These are phyloP conservation scores for Callocephalon fimbriatum DNA, from an alignment of 2,113 vertebrate species.

Conservation along the genomic window DNA sequence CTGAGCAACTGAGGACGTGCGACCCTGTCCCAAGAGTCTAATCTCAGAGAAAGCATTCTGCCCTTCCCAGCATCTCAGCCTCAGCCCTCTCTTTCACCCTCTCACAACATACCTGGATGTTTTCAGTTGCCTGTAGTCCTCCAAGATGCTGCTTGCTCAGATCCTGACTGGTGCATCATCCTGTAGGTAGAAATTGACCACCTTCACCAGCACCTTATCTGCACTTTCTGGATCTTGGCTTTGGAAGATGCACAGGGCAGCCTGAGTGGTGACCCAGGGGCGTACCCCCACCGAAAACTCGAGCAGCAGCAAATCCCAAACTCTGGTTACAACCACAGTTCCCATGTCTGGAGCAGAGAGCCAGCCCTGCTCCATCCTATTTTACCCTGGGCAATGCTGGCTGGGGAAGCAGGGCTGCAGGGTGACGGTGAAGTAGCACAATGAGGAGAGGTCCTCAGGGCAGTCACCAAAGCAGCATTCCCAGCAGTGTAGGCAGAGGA, in stretches of 20 bases:
- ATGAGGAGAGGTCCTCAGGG: neutral
- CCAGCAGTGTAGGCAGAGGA: neutral
- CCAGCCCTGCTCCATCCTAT: neutral
- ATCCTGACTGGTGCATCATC: neutral
- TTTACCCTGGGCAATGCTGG: neutral
- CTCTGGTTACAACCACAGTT: neutral
- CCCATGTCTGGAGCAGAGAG: neutral
- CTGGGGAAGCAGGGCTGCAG: neutral
- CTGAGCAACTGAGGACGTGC: neutral
- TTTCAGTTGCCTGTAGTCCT: neutral
- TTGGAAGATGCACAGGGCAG: neutral
- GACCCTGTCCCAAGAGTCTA: neutral
- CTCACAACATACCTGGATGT: rapidly evolving
- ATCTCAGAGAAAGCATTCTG: neutral
- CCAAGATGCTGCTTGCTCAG: neutral
- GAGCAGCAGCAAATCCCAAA: neutral
- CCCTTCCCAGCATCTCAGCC: neutral
- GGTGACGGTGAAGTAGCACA: rapidly evolving
- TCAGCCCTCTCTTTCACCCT: neutral
- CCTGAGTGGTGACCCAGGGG: neutral
- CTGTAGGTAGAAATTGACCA: neutral
- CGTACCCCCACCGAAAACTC: neutral
- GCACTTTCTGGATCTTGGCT: neutral
- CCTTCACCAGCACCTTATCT: rapidly evolving
- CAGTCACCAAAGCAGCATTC: neutral